Conservation (phyloP, 2,888 invertebrate species). For the Drosophila pseudotakahashii region DNA sequence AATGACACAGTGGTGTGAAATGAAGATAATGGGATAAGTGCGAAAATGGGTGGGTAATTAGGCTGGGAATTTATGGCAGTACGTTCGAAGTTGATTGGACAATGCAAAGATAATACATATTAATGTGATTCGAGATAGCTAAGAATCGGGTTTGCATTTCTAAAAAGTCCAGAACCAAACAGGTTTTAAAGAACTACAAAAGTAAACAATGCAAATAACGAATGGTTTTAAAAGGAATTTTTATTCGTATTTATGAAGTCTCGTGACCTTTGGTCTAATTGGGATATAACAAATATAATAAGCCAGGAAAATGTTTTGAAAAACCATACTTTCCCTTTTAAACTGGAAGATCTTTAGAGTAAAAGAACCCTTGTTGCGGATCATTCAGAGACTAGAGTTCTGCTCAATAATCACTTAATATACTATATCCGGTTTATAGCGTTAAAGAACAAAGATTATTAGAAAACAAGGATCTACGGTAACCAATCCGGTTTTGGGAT, state of each 20-base stretch:
- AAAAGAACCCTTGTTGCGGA: neutral
- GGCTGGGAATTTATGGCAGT: conserved; percentile 12
- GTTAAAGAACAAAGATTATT: neutral
- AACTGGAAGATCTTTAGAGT: neutral
- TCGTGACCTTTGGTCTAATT: too few species aligned
- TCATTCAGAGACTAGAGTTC: too few species aligned
- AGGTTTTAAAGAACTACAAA: neutral
- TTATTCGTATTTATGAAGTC: neutral
- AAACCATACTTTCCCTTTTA: neutral
- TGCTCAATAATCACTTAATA: conserved; percentile 1
- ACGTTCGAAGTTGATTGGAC: neutral
- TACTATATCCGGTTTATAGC: conserved; percentile 16
- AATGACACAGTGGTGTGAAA: conserved; percentile 19
- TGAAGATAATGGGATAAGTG: conserved; percentile 38
- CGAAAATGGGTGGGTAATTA: conserved; percentile 28
- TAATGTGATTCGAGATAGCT: neutral
- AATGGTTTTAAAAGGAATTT: neutral
- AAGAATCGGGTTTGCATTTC: neutral
- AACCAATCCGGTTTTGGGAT: conserved; percentile 33
- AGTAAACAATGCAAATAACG: neutral
- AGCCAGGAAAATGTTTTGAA: neutral
- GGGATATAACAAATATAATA: neutral
- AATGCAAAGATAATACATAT: neutral
- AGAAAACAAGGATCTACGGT: conserved; percentile 16
- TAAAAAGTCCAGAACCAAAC: neutral